Conservation (phyloP, 1,140 invertebrate genomes). For the Hestina assimilis region DNA sequence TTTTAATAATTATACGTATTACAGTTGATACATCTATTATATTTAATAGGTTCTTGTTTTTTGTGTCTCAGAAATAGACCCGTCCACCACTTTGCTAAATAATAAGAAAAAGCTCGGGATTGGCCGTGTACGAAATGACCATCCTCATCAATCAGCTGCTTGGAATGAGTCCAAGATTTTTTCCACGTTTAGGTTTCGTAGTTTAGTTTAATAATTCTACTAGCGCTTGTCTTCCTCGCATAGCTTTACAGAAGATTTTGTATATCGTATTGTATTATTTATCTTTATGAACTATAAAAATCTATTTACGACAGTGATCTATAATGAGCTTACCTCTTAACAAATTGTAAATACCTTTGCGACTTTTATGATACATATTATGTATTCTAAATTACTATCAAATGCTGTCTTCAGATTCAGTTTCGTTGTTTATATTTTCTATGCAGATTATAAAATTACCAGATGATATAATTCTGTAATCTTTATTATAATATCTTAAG, state of each 20-base stretch:
- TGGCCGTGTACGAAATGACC: conserved; percentile 77
- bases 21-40: background rate
- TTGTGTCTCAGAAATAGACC: conserved; percentile 73
- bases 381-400: background rate
- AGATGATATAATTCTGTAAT: too few species aligned
- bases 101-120: conserved; percentile 77
- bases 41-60: conserved; percentile 56
- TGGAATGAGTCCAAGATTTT: conserved; percentile 74
- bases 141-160: conserved; percentile 78
- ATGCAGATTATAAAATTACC: too few species aligned
- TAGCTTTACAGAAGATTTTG: conserved; percentile 1
- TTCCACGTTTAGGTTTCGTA: conserved; percentile 77
- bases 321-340: background rate
- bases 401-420: background rate
- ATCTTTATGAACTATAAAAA: conserved; percentile 8
- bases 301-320: background rate
- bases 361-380: background rate
- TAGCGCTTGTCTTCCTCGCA: conserved; percentile 51
- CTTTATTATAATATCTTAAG: too few species aligned
- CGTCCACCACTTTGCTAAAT: conserved; percentile 75
- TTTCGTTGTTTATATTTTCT: background rate
- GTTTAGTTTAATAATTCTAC: conserved; percentile 71
- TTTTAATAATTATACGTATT: background rate
- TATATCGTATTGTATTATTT: conserved; percentile 9
- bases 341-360: background rate